Base-by-base conservation (phyloP, 2,113 vertebrate species). In the Zosterops pallidus region DNA sequence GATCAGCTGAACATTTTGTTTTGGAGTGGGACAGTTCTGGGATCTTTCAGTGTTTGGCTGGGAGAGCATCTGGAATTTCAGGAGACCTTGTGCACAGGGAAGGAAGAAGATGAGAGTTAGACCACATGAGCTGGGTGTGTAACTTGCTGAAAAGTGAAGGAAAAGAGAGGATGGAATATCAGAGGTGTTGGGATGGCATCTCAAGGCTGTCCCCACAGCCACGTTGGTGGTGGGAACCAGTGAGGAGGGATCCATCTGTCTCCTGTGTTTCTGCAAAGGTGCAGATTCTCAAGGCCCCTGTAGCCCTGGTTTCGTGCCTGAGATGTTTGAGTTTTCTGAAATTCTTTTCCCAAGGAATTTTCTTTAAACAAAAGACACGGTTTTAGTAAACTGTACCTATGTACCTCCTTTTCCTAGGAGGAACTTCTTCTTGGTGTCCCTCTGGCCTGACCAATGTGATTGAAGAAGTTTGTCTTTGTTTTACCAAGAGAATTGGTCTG, bases 1-100 rank as follows among this genome's bases (percentile, higher is more conserved):
- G 0, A 6, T 8, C 29, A 53, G 25, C 3, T 11, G 7, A 69
- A 57, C 3, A 2, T 9, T 9, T 76, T 9, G 1, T 7, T 59
- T 41, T 41, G 15, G 22, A 64, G 35, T 3, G 5, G 11, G 47
- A 11, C 9, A 23, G 9, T 35, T 72, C 41, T 69, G 24, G 7
- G 41, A 23, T 21, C 20, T 18, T 6, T 70, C 29, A 46, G 9
- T 22, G 5, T 49, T 57, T 57, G 23, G 0, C 59, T 62, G 22
- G 21, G 28, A 79, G 39, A 47, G 2, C 2, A 56, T 6, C 6
- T 39, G 47, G 52, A 37, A 44, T 71, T 88, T 50, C 9, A 16
- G 37, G 46, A 86, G 15, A 33, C 14, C 5, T 35, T 14, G 15
- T 17, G 14, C 6, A 9, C 16, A 3, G 37, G 12, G 8, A 2